Conservation (phyloP, 2,113 vertebrate species). For the Neopipo cinnamomea region DNA sequence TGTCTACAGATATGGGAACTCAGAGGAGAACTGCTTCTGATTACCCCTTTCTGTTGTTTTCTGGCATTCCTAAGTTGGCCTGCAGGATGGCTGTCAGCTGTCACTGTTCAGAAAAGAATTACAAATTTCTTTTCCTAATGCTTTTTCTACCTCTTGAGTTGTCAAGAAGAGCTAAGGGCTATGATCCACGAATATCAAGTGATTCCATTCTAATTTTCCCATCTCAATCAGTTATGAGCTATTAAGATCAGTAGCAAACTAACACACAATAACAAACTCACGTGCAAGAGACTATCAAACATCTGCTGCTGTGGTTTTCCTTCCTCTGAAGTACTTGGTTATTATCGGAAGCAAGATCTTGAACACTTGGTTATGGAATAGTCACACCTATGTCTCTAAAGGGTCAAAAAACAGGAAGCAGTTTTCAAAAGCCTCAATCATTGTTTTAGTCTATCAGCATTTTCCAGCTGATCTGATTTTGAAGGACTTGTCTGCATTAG, state of each 20-base stretch:
- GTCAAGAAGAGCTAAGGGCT: not conserved
- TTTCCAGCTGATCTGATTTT: not conserved
- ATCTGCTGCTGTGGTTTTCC: conserved; percentile 16
- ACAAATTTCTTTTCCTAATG: not conserved
- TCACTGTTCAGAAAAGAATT: not conserved
- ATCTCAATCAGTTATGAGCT: not conserved
- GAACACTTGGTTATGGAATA: not conserved
- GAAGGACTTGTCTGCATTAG: not conserved
- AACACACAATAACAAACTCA: not conserved
- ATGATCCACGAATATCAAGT: not conserved
- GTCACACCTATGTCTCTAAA: not conserved
- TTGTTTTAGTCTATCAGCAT: not conserved
- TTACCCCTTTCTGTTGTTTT: not conserved
- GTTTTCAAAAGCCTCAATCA: not conserved
- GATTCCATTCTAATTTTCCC: not conserved
- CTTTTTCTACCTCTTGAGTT: not conserved
- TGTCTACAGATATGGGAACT: not conserved
- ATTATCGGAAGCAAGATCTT: not conserved
- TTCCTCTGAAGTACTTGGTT: conserved; percentile 10
- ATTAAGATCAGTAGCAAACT: not conserved
- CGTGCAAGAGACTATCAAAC: not conserved
- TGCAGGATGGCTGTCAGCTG: not conserved
- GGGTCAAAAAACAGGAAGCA: not conserved
- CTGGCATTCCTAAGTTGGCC: not conserved
- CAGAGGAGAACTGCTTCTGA: not conserved